These are phyloP conservation scores for Heptranchias perlo DNA, from an alignment of 2,113 vertebrate genomes.

Conservation along the genomic window DNA sequence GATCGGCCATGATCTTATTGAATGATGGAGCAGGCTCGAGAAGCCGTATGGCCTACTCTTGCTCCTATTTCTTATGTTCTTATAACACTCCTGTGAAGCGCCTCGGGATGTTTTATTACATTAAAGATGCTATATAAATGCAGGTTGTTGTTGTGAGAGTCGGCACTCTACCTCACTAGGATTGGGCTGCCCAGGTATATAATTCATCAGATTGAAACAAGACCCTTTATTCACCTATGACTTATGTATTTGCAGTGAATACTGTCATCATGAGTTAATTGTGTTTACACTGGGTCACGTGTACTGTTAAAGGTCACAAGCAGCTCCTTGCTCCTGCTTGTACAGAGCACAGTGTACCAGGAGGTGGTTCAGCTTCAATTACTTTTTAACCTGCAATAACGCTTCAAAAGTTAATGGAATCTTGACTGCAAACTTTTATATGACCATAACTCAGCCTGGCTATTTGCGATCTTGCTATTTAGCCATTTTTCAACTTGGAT, in stretches of 20 bases:
- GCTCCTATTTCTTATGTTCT: no score
- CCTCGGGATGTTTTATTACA: no score
- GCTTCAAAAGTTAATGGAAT: constrained; percentile 37
- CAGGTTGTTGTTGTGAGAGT: not conserved
- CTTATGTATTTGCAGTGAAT: not conserved
- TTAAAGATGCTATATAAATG: no score
- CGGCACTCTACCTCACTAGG: not conserved
- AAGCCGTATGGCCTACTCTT: no score
- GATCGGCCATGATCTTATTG: no score
- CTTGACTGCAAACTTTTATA: not conserved
- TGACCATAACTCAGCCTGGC: not conserved
- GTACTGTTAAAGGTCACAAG: constrained; percentile 18
- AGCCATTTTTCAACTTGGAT: constrained; percentile 12
- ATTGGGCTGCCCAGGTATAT: not conserved
- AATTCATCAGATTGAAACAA: not conserved
- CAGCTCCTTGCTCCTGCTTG: not conserved
- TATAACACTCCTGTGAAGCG: no score
- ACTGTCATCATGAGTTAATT: not conserved
- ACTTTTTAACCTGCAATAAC: not conserved
- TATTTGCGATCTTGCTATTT: constrained; percentile 4
- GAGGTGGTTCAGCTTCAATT: constrained; percentile 26
- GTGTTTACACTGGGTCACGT: not conserved
- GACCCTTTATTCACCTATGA: not conserved
- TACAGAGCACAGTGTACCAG: constrained; percentile 5
- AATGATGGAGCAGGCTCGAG: no score